phyloP scores from a whole-genome alignment of 53 echinoderm and acorn worm genomes.

The Hippasteria phrygiana region DNA sequence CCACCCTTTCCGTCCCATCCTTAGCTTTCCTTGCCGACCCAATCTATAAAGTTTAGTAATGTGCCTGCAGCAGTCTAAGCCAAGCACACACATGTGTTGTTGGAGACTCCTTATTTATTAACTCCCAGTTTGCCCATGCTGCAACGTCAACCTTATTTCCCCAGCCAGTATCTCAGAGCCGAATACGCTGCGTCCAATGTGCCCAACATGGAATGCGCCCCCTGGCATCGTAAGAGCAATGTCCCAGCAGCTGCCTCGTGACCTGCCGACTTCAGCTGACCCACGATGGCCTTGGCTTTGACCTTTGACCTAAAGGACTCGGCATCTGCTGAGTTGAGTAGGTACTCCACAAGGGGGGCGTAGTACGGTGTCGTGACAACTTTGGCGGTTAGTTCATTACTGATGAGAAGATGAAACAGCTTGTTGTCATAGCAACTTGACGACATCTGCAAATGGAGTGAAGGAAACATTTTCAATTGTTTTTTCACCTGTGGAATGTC shows the following conservation, averaged over 20 bases:
- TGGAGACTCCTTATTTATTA: too few relatives aligned
- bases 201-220: slow-evolving; percentile 76
- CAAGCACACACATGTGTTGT: too few relatives aligned
- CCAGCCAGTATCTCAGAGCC: slow-evolving; percentile 78
- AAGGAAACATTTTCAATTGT: not conserved
- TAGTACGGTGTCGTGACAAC: slow-evolving; percentile 74
- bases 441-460: slow-evolving; percentile 46
- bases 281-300: slow-evolving; percentile 53
- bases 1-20: too few relatives aligned
- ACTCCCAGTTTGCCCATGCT: too few relatives aligned
- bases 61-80: too few relatives aligned
- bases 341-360: slow-evolving; percentile 68
- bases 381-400: slow-evolving; percentile 62
- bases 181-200: slow-evolving; percentile 88
- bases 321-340: slow-evolving; percentile 48
- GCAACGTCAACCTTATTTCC: slow-evolving; percentile 64
- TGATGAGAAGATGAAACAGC: slow-evolving; percentile 72
- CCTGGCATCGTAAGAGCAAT: slow-evolving; percentile 76
- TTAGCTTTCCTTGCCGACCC: too few relatives aligned
- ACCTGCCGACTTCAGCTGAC: slow-evolving; percentile 78
- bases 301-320: slow-evolving; percentile 52
- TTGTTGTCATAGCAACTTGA: slow-evolving; percentile 70
- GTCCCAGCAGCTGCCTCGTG: slow-evolving; percentile 81
- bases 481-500: too few relatives aligned
- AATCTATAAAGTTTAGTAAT: too few relatives aligned